phyloP scores from a whole-genome alignment of 2,797 vertebrate genomes.

The Lepilemur ruficaudatus region DNA sequence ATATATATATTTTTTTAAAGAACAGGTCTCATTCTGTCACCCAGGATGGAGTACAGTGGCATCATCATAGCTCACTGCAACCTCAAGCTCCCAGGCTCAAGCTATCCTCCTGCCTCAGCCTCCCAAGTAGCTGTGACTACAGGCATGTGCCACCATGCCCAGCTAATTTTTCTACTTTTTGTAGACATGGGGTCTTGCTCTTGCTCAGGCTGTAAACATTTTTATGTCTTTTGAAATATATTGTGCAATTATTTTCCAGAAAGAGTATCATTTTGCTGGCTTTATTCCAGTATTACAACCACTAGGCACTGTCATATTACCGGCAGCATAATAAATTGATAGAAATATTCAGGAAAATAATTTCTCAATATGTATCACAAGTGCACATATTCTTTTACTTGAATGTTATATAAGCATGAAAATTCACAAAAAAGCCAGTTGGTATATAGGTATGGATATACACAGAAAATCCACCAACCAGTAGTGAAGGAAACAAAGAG shows the following conservation, averaged over 20 bases:
- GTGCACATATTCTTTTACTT: neutral
- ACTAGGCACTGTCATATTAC: neutral
- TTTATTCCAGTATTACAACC: neutral
- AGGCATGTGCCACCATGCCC: no score
- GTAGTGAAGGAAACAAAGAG: neutral
- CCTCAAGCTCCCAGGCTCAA: no score
- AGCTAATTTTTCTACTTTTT: no score
- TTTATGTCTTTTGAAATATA: constrained; percentile 19
- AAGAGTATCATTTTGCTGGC: constrained; percentile 4
- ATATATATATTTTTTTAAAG: no score
- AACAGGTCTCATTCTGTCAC: no score
- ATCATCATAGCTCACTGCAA: no score
- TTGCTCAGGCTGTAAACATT: neutral
- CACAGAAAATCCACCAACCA: neutral
- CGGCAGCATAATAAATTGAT: neutral
- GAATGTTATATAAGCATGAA: neutral
- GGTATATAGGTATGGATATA: neutral
- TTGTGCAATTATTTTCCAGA: neutral
- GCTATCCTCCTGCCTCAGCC: no score
- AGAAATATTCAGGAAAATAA: constrained; percentile 6
- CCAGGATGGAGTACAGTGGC: no score
- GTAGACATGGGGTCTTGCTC: no score
- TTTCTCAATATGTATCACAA: neutral
- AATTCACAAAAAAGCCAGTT: neutral
- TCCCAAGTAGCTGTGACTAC: no score